phyloP scores from a whole-genome alignment of 1,140 invertebrate genomes.

The Halesus radiatus region DNA sequence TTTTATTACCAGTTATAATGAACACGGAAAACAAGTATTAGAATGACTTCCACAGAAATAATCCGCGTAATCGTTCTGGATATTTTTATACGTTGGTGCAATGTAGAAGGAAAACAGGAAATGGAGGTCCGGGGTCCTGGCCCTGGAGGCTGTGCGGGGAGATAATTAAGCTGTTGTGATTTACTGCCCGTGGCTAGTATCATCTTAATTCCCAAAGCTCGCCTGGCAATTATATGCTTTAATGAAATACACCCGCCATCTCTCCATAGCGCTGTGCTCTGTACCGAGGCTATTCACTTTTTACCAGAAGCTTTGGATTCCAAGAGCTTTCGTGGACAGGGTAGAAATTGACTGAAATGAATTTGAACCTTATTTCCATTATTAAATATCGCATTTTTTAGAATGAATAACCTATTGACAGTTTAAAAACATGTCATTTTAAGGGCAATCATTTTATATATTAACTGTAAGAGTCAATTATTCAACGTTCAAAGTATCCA shows the following conservation, averaged over 20 bases:
- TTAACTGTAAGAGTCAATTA: too few species aligned
- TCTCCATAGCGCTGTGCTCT: background rate
- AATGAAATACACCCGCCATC: slow-evolving; percentile 53
- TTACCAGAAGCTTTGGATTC: slow-evolving; percentile 19
- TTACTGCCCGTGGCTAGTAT: slow-evolving; percentile 47
- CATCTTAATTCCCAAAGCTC: slow-evolving; percentile 53
- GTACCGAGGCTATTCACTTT: background rate
- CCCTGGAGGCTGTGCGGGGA: background rate
- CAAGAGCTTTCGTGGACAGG: background rate
- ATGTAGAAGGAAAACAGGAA: background rate
- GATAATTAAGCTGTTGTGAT: slow-evolving; percentile 39
- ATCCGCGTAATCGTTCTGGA: too few species aligned
- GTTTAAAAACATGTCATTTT: too few species aligned
- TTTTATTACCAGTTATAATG: too few species aligned
- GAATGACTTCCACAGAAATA: too few species aligned
- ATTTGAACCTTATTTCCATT: too few species aligned
- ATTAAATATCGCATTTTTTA: too few species aligned
- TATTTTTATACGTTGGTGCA: background rate
- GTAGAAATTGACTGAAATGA: background rate
- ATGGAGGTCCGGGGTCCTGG: too few species aligned
- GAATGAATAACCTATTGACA: too few species aligned
- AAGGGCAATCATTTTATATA: too few species aligned
- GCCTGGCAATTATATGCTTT: slow-evolving; percentile 55
- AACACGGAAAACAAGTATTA: too few species aligned
- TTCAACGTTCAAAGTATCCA: too few species aligned